These are phyloP conservation scores for Cataglyphis livida DNA, from an alignment of 2,888 invertebrate genomes.

Conservation along the genomic window DNA sequence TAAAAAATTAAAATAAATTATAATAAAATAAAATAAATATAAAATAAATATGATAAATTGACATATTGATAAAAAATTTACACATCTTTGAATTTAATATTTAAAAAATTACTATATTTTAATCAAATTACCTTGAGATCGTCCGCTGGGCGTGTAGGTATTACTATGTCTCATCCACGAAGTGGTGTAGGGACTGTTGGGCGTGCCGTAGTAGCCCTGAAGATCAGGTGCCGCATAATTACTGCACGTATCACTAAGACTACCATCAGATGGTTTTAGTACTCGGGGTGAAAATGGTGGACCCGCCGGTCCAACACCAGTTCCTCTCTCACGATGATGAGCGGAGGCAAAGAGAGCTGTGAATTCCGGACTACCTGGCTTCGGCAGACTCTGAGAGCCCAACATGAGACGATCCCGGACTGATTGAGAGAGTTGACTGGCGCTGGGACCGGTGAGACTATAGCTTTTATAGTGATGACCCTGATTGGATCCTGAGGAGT, in stretches of 20 bases:
- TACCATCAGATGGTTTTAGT: constrained; percentile 89
- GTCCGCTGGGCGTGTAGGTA: constrained; percentile 85
- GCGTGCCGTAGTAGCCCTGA: constrained; percentile 83
- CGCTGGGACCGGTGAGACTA: constrained; percentile 94
- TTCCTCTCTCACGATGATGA: constrained; percentile 82
- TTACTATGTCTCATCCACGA: constrained; percentile 93
- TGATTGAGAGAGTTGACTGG: constrained; percentile 94
- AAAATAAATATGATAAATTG: not conserved
- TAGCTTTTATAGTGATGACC: constrained; percentile 94
- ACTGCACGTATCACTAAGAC: constrained; percentile 94
- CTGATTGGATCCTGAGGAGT: constrained; percentile 79
- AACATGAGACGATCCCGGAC: constrained; percentile 93
- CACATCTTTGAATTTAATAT: not conserved
- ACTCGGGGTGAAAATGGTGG: constrained; percentile 82
- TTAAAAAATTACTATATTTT: not conserved
- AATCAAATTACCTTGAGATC: constrained; percentile 80
- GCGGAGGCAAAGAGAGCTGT: constrained; percentile 88
- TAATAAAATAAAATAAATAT: not conserved
- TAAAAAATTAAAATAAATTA: constrained; percentile 16
- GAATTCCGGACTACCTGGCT: constrained; percentile 91
- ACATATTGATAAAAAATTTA: not conserved
- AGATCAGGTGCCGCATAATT: constrained; percentile 89
- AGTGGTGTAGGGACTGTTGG: constrained; percentile 90
- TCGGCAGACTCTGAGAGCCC: constrained; percentile 95
- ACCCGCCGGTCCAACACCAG: constrained; percentile 78